Conservation (phyloP, 1,140 invertebrate genomes). For the Sinonovacula constricta region DNA sequence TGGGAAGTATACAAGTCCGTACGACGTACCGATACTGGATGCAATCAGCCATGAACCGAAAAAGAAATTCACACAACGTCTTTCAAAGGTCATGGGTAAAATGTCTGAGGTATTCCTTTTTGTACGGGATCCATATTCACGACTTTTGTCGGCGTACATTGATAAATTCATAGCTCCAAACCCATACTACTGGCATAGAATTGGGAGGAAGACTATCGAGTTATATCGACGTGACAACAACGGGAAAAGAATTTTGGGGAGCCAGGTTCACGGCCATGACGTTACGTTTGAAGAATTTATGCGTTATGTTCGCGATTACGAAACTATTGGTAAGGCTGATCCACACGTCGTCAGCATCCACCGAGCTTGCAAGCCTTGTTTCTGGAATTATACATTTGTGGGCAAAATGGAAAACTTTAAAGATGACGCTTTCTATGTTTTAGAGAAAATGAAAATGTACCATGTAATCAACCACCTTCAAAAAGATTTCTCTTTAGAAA, state of each 20-base stretch:
- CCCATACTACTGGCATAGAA: conserved; percentile 37
- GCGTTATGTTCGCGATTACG: neutral
- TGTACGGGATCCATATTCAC: conserved; percentile 32
- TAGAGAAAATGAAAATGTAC: conserved; percentile 7
- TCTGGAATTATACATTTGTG: conserved; percentile 31
- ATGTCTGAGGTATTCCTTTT: conserved; percentile 13
- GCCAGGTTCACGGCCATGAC: conserved; percentile 8
- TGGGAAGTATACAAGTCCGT: neutral
- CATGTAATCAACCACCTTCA: neutral
- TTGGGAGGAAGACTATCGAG: conserved; percentile 37
- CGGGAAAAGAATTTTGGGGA: conserved; percentile 1
- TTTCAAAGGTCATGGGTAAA: neutral
- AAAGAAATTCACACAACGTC: neutral
- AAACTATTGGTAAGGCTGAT: neutral
- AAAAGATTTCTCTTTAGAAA: neutral
- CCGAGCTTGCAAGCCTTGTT: conserved; percentile 25
- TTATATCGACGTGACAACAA: neutral
- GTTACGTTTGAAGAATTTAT: conserved; percentile 38
- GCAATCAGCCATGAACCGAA: neutral
- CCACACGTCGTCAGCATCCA: conserved; percentile 6
- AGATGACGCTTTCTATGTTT: conserved; percentile 7
- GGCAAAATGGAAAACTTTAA: conserved; percentile 45
- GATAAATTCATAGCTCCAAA: conserved; percentile 45
- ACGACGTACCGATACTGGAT: neutral
- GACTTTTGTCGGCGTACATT: conserved; percentile 33